Evolutionary conservation across 2,888 invertebrate species (phyloP), one percentile per base, ranked within the genome.

Genomic region (Podotricha telesiphe): DNA sequence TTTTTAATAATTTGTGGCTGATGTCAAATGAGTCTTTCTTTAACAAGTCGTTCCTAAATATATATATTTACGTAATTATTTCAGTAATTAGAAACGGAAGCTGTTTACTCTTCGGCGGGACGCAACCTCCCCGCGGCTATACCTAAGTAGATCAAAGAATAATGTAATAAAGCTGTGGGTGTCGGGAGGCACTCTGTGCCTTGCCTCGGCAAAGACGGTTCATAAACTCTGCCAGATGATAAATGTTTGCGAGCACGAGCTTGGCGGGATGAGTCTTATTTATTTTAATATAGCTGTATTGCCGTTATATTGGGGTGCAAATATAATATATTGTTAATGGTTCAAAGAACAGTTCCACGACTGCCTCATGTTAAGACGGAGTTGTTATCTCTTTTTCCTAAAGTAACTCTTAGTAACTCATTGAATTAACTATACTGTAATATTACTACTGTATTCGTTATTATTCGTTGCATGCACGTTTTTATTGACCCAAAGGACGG

Each of bases 131-230:
- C 65, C 19, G 34, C 45, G 51, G 51, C 37, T 50, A n/a, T 55
- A 40, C 40, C 20, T 37, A 48, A 56, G 34, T 20, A 66, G 58
- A 66, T 66, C 58, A 66, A 58, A 58, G 65, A 56, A 65, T 58
- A 56, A 48, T 58, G 65, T 58, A 42, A 40, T 40, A 47, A 65
- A 51, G 47, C 37, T 6, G 69, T 13, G 47, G 61, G 65, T 59
- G 68, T 40, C 58, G 58, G 40, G 20, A 40, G 56, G 37, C 19
- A 19, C 40, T 8, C 20, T 19, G 37, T 40, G 40, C 56, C 56
- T 19, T n/a, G 42, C 40, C 19, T 4, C 15, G 15, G 34, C n/a
- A 15, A 15, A 20, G 15, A 42, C 15, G 58, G 10, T 20, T 4
- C 20, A n/a, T 8, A 15, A 15, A 10, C 42, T 10, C 20, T 42